Evolutionary conservation across 1,140 invertebrate genomes (phyloP), one percentile per base, ranked within the genome.

Genomic region (Plectrocnemia conspersa): DNA sequence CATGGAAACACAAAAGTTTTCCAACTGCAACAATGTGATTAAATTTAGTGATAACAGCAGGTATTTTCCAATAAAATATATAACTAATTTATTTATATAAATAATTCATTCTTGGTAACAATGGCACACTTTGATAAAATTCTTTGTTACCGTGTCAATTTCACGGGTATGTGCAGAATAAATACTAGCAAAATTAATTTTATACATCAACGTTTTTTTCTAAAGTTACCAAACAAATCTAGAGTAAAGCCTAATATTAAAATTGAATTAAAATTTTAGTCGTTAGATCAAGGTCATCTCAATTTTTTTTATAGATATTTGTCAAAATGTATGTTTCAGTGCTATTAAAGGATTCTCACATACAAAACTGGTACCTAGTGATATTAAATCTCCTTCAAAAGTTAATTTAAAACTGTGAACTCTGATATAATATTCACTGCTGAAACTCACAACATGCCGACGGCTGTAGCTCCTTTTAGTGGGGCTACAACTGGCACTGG

Each of bases 371-470:
- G 69, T 77, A 44, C 88, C 93, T 0, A 66, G 63, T 1, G 67
- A 64, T 27, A 69, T 82, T 18, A 77, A 82, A 7, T 72, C 68
- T 24, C 79, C 89, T 0, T 87, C 89, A 53, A 66, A 77, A 58
- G 81, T 97, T 36, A 58, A 71, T 7, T 79, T 32, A 65, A 79
- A 25, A 61, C 74, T 6, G 69, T 77, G 0, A 76, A 82, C n/a
- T 85, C 86, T 4, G 91, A 99, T 73, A 82, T 98, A n/a, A 94
- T 97, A 65, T 98, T 98, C 63, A 98, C 96, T 5, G 96, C 96
- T 0, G 96, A 99, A 76, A 99, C 96, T 0, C 96, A 99, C 69
- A 98, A 99, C 68, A 98, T 98, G 78, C 96, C 96, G 4, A 99
- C 96, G 32, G 95, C 92, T 36, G 86, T 91, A 36, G 86, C 89